Percentiles rank a stretch among this genome's conserved stretches.
Conservation (phyloP, 2,797 vertebrate species). For the Trematomus bernacchii region DNA sequence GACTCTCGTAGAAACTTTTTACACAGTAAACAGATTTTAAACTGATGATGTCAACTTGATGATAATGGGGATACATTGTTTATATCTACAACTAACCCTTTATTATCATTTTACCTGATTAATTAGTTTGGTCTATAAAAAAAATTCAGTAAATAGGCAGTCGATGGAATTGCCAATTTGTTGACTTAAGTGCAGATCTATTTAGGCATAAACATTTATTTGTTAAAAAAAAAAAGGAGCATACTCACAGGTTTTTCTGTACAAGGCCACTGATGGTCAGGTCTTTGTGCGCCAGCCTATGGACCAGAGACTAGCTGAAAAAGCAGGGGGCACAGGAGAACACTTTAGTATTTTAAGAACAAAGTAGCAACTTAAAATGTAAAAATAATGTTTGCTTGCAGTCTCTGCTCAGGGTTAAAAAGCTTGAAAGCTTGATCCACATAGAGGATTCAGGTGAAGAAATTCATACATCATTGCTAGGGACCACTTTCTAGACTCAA, state of each 20-base stretch:
- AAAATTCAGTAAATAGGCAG: no score
- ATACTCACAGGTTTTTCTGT: slow-evolving; percentile 95
- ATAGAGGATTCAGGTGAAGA: slow-evolving; percentile 85
- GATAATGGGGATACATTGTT: slow-evolving; percentile 81
- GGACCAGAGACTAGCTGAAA: slow-evolving; percentile 94
- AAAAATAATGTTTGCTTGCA: neutral
- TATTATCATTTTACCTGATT: no score
- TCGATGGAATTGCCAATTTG: no score
- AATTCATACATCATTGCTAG: slow-evolving; percentile 87
- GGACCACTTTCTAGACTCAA: slow-evolving; percentile 30
- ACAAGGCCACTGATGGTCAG: slow-evolving; percentile 95
- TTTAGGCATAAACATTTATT: no score
- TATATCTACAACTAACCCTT: slow-evolving; percentile 83
- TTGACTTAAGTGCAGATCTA: neutral
- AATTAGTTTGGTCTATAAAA: no score
- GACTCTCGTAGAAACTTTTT: fast-evolving
- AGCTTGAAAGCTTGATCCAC: slow-evolving; percentile 85
- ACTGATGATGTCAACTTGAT: slow-evolving; percentile 71
- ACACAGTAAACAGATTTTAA: neutral
- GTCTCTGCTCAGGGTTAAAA: slow-evolving; percentile 87
- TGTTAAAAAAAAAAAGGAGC: neutral
- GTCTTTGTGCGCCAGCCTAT: slow-evolving; percentile 97
- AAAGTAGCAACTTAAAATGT: neutral
- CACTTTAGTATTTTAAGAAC: neutral
- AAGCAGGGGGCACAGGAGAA: neutral